Base-by-base conservation (phyloP, 2,113 vertebrate species). In the Alexandromys fortis region DNA sequence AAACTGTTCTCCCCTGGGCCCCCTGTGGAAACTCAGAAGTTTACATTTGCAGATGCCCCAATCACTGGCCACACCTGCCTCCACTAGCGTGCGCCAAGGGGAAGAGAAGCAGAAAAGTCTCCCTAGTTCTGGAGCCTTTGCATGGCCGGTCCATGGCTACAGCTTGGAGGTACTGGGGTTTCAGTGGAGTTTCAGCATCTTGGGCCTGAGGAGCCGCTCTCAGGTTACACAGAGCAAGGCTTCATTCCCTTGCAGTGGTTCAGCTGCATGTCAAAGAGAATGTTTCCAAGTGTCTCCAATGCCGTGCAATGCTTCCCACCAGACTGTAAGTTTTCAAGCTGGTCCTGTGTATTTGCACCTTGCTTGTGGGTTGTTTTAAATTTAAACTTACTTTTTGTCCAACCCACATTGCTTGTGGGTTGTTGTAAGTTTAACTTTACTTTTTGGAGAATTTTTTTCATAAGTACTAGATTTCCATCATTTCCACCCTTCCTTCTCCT, bases 11-110 rank as follows among this genome's bases (percentile, higher is more conserved):
- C 77, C 58, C 12, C 49, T 76, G 61, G 22, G 16, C 85, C 33
- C 47, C 92, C 61, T 30, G 63, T 9, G 42, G 35, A 86, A 95
- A 95, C 75, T 55, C 38, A 35, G 45, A 96, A 96, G 89, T 90
- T 90, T 77, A 42, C 92, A 92, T 75, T 89, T 96, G 49, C 90
- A 89, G 67, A 83, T 85, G 45, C 42, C 61, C 55, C 55, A 52
- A 89, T 86, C 55, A 42, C 10, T 85, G 75, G n/a, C 82, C 68
- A 76, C 65, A 89, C 0, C 16, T 90, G 8, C 68, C 10, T 72
- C 58, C 49, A 63, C 83, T 13, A 92, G 75, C 24, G 42, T 30
- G 45, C 19, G 45, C 58, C 24, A 63, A 26, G 16, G 8, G 7
- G 5, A n/a, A 21, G 16, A 81, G 9, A 58, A 45, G 61, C 21